These are phyloP conservation scores for Cathartes aura DNA, from an alignment of 2,113 vertebrate genomes.

Conservation along the genomic window DNA sequence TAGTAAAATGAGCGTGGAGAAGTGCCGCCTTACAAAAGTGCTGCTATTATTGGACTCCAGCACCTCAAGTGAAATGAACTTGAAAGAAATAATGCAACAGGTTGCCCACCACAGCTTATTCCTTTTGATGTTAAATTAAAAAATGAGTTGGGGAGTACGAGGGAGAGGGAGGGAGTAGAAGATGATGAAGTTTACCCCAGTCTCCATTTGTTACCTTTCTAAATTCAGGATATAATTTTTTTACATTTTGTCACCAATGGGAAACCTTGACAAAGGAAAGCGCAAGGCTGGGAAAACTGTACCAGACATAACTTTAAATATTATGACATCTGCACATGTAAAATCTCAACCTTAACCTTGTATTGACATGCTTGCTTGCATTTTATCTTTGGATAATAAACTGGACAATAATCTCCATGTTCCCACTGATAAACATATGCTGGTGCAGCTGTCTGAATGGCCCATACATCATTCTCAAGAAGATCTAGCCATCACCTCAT, in stretches of 20 bases:
- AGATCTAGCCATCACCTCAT: neutral
- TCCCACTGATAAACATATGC: neutral
- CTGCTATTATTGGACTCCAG: neutral
- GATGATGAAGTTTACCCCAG: neutral
- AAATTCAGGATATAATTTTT: neutral
- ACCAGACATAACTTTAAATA: neutral
- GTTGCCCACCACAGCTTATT: neutral
- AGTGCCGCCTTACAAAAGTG: neutral
- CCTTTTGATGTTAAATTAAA: neutral
- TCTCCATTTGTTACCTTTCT: neutral
- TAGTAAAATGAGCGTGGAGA: neutral
- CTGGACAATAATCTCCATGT: neutral
- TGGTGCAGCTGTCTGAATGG: neutral
- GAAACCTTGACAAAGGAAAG: neutral
- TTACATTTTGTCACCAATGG: neutral
- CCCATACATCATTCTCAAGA: neutral
- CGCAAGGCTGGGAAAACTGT: neutral
- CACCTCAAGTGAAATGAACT: neutral
- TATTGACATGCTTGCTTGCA: neutral
- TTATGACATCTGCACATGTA: neutral
- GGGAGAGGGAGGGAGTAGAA: neutral
- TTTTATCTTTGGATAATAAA: constrained; percentile 26
- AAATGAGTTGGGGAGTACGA: neutral
- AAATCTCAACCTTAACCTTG: neutral
- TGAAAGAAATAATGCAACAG: neutral